Conservation (phyloP, 2,113 vertebrate genomes). For the Mesitornis unicolor region DNA sequence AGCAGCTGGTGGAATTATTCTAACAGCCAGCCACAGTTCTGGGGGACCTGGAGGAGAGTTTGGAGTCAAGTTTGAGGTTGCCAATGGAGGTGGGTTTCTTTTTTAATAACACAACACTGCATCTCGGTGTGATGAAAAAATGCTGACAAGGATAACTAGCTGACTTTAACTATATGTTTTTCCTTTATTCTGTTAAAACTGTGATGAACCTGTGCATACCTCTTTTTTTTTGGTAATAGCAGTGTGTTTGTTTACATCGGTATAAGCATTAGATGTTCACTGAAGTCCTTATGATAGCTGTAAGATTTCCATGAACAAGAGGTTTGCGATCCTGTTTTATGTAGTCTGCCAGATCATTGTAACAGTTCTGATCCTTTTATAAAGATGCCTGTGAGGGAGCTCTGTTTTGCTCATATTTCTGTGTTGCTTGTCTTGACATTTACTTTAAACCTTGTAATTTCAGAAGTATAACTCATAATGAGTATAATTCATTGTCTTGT, state of each 20-base stretch:
- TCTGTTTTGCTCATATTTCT: not conserved
- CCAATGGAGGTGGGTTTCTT: constrained; percentile 88
- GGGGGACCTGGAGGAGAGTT: constrained; percentile 95
- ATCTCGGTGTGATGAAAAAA: not conserved
- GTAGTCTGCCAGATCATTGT: not conserved
- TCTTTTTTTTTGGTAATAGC: not conserved
- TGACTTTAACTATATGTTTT: not conserved
- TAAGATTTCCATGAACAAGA: not conserved
- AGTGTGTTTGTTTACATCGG: not conserved
- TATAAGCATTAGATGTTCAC: not conserved
- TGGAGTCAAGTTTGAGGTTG: constrained; percentile 95
- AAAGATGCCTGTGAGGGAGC: not conserved
- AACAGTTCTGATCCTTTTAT: not conserved
- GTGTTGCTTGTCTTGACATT: not conserved
- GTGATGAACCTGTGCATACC: not conserved
- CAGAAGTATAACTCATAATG: not conserved
- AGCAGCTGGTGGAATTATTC: constrained; percentile 94
- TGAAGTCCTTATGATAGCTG: not conserved
- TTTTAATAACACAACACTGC: not conserved
- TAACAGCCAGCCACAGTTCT: constrained; percentile 95
- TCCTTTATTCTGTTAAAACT: not conserved
- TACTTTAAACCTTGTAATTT: not conserved
- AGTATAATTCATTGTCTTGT: not conserved
- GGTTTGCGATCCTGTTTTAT: not conserved
- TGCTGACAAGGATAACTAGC: not conserved